Evolutionary conservation across 2,797 vertebrate species (phyloP), one percentile per base, ranked within the genome.

Genomic region (Corythornis leucogaster): DNA sequence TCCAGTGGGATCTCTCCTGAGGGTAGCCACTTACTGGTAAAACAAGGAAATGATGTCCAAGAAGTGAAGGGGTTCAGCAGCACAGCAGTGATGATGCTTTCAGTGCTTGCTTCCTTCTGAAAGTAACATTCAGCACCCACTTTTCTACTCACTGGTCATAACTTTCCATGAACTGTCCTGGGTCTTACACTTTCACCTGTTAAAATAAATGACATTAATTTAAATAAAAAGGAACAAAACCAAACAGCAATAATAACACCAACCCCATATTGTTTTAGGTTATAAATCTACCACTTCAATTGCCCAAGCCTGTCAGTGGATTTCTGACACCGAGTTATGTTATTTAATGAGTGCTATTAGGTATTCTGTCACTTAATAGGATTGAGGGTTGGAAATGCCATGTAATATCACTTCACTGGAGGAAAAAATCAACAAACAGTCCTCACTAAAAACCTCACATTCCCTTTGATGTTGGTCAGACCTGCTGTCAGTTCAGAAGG

Each of bases 331-430:
- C 77, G 31, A 81, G 84, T 96, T 92, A 85, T 80, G 91, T 91
- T 96, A 78, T 95, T 96, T 96, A 95, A 96, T 95, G 94, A 96
- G 91, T 77, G 83, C 95, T 95, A 95, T 96, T 95, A 96, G 94
- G 85, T 89, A 93, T 93, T 91, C 82, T 96, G 95, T 95, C 93
- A 92, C 95, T 95, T 96, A 94, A 95, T 93, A 90, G 93, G 91
- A 93, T 95, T 94, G 89, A 94, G 82, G 85, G 92, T 93, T 95
- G 85, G 92, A 95, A 95, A 95, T 96, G 94, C 91, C 94, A 94
- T 93, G 94, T 93, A 94, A 92, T 95, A 94, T 94, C 95, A 96
- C 89, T 96, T 95, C 96, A 96, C 80, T 75, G 87, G 84, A 75
- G 80, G 80, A 95, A 91, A 95, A 94, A 92, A 92, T 96, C 95